Percentiles rank a stretch among this genome's conserved stretches.
Evolutionary conservation across 2,888 invertebrate genomes (phyloP).

Genomic region (Melanophora roralis): DNA sequence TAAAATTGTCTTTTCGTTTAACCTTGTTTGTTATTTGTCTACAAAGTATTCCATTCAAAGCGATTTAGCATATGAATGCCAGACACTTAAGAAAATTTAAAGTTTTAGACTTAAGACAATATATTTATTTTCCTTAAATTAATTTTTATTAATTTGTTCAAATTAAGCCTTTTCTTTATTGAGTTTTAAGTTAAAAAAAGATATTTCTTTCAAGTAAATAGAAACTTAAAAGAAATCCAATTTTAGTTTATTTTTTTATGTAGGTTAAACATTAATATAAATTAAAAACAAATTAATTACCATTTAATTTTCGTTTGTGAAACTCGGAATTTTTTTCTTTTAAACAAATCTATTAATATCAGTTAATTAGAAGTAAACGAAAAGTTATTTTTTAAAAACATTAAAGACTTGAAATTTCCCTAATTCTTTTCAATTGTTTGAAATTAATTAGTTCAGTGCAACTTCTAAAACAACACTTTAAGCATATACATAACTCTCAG

Average conservation of each 20-base stretch:
- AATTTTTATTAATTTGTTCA: constrained; percentile 24
- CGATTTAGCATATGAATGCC: constrained; percentile 41
- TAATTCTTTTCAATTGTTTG: too few relatives aligned
- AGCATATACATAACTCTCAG: too few relatives aligned
- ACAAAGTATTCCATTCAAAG: not conserved
- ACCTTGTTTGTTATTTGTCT: not conserved
- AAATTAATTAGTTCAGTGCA: too few relatives aligned
- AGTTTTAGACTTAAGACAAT: constrained; percentile 2
- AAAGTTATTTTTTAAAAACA: too few relatives aligned
- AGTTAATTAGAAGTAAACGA: too few relatives aligned
- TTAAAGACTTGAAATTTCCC: too few relatives aligned
- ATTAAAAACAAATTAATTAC: not conserved
- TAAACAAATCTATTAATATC: too few relatives aligned
- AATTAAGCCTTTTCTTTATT: not conserved
- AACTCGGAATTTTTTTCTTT: too few relatives aligned
- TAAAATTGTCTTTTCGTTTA: not conserved
- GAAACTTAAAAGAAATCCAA: not conserved
- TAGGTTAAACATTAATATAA: not conserved
- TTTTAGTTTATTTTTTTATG: not conserved
- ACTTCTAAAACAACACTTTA: too few relatives aligned
- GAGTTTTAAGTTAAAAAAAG: not conserved
- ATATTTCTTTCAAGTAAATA: not conserved
- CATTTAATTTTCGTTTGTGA: too few relatives aligned
- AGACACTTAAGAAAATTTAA: constrained; percentile 15
- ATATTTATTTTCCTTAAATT: not conserved